These are phyloP conservation scores for Drosophila meridiana DNA, from an alignment of 2,888 invertebrate genomes.

Conservation along the genomic window DNA sequence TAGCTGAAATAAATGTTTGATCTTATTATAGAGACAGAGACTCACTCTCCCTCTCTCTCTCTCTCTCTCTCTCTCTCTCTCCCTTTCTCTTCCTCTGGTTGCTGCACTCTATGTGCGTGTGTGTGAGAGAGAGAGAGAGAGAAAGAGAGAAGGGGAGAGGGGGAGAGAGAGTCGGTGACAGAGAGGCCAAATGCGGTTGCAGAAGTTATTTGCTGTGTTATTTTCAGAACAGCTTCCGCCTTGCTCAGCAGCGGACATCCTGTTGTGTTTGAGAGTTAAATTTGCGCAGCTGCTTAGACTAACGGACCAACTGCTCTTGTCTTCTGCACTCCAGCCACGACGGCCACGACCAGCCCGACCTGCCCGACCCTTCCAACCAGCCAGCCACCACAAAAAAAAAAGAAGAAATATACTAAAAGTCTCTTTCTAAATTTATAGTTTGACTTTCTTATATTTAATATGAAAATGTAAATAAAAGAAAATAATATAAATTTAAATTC, in stretches of 20 bases:
- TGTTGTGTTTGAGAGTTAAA: conserved; percentile 76
- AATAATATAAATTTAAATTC: too few species aligned
- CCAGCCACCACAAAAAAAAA: neutral
- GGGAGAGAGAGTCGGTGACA: neutral
- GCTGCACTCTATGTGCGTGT: conserved; percentile 6
- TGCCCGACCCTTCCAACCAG: neutral
- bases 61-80: neutral
- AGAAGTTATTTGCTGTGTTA: conserved; percentile 82
- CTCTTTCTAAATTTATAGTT: too few species aligned
- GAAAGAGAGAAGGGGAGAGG: neutral
- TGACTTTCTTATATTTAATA: too few species aligned
- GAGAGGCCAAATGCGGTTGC: conserved; percentile 75
- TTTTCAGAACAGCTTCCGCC: conserved; percentile 80
- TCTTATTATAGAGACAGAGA: conserved; percentile 23
- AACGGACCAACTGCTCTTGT: conserved; percentile 36
- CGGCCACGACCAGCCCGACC: neutral
- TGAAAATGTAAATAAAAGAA: neutral
- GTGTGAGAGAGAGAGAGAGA: conserved; percentile 4
- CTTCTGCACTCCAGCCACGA: neutral
- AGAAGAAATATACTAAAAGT: too few species aligned
- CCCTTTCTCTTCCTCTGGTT: conserved; percentile 12
- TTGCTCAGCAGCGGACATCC: conserved; percentile 73
- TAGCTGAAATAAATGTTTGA: conserved; percentile 27
- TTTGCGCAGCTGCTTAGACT: conserved; percentile 63
- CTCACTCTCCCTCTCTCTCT: neutral